A percentile compares a stretch with the other conserved stretches of the same genome.
These are phyloP conservation scores for Chelon auratus DNA, from an alignment of 2,797 vertebrate species.

Conservation along the genomic window DNA sequence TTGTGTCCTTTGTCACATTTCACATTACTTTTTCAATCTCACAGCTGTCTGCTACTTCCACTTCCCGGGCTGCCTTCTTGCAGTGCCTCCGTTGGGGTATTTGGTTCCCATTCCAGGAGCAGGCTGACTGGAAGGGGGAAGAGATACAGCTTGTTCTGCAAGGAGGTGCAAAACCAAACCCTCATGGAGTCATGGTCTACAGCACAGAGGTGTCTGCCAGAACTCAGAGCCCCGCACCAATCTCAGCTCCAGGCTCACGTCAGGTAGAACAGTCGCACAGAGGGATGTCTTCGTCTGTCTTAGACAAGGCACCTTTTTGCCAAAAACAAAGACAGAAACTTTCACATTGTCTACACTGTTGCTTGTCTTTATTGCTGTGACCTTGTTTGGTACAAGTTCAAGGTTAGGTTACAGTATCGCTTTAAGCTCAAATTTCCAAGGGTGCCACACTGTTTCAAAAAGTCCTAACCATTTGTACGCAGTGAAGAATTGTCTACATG, in stretches of 20 bases:
- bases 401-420: background rate
- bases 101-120: constrained; percentile 84
- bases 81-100: constrained; percentile 90
- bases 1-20: too few species aligned
- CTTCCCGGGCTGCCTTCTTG: constrained; percentile 83
- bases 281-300: constrained; percentile 29
- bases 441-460: too few species aligned
- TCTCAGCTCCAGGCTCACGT: constrained; percentile 42
- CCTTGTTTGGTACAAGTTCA: background rate
- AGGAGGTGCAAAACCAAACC: constrained; percentile 85
- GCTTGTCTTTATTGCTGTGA: constrained; percentile 2
- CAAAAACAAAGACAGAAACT: constrained; percentile 7
- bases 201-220: constrained; percentile 66
- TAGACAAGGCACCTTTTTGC: constrained; percentile 22
- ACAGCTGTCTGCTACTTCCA: constrained; percentile 77
- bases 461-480: background rate
- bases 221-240: constrained; percentile 54
- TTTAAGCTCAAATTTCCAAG: background rate
- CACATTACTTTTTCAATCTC: too few species aligned
- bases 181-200: constrained; percentile 88
- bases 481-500: background rate
- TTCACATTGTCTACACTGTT: constrained; percentile 9
- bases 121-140: constrained; percentile 43
- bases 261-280: constrained; percentile 61
- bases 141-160: constrained; percentile 85